Conservation (phyloP, 1,140 invertebrate genomes). For the Leptoteleia sp. region DNA sequence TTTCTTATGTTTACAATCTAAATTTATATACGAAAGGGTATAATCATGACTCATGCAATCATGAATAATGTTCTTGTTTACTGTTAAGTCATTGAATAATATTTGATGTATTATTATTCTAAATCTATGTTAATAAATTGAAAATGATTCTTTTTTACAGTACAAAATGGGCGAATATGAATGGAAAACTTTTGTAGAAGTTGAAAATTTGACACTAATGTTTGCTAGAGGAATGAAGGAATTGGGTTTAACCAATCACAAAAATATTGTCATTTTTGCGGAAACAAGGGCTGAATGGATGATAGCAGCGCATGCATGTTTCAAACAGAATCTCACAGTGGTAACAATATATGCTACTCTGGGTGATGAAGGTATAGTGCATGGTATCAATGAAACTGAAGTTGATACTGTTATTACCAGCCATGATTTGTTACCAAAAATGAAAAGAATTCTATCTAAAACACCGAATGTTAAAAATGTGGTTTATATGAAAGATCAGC, state of each 20-base stretch:
- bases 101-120: no score
- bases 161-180: conserved; percentile 96
- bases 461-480: conserved; percentile 88
- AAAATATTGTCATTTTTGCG: conserved; percentile 95
- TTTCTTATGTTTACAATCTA: no score
- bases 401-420: conserved; percentile 94
- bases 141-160: conserved; percentile 78
- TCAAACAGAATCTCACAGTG: conserved; percentile 92
- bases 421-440: conserved; percentile 93
- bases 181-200: conserved; percentile 93
- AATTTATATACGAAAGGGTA: no score
- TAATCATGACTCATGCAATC: no score
- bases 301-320: conserved; percentile 95
- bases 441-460: conserved; percentile 88
- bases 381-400: conserved; percentile 98
- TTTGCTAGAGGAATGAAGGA: conserved; percentile 91
- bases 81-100: no score
- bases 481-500: conserved; percentile 94
- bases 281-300: conserved; percentile 99
- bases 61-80: no score
- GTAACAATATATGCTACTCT: conserved; percentile 98
- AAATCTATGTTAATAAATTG: no score
- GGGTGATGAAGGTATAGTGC: conserved; percentile 96
- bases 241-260: conserved; percentile 84
- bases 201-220: conserved; percentile 87